Percentiles rank a stretch among this genome's conserved stretches.
Conservation (phyloP, 2,888 invertebrate species). For the Heteromurus nitidus region DNA sequence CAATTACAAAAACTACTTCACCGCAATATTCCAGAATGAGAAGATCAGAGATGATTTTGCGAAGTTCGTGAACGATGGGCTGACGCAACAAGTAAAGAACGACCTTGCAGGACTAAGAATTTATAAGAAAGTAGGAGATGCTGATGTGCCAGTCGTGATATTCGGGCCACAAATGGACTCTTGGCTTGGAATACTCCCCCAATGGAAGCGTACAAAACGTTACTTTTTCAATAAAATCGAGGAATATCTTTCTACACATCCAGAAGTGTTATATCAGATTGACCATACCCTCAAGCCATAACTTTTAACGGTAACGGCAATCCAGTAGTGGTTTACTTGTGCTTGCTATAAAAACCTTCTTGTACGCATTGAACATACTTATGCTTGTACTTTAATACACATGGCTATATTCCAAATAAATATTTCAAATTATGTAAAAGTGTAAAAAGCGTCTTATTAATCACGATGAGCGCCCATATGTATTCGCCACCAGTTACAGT, state of each 20-base stretch:
- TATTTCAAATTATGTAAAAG: too few species aligned
- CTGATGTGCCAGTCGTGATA: slow-evolving; percentile 52
- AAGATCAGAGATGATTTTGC: slow-evolving; percentile 47
- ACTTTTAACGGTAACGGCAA: too few species aligned
- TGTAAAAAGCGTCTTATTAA: too few species aligned
- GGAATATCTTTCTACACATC: slow-evolving; percentile 54
- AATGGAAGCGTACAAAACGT: slow-evolving; percentile 63
- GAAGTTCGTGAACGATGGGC: slow-evolving; percentile 51
- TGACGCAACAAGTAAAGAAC: slow-evolving; percentile 55
- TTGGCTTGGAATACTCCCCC: slow-evolving; percentile 63
- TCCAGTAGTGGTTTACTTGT: too few species aligned
- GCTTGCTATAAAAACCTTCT: too few species aligned
- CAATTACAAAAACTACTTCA: slow-evolving; percentile 57
- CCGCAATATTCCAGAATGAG: slow-evolving; percentile 62
- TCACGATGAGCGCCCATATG: too few species aligned
- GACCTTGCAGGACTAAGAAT: slow-evolving; percentile 58
- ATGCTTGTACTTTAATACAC: too few species aligned
- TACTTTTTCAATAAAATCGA: slow-evolving; percentile 63
- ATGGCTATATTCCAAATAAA: too few species aligned
- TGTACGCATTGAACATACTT: too few species aligned
- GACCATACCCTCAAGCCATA: neutral
- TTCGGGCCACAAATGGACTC: slow-evolving; percentile 62
- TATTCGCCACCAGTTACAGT: too few species aligned
- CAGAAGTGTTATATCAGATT: slow-evolving; percentile 40
- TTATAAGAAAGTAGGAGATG: slow-evolving; percentile 48